phyloP scores from a whole-genome alignment of 2,797 vertebrate genomes.

The Urocyon cinereoargenteus region DNA sequence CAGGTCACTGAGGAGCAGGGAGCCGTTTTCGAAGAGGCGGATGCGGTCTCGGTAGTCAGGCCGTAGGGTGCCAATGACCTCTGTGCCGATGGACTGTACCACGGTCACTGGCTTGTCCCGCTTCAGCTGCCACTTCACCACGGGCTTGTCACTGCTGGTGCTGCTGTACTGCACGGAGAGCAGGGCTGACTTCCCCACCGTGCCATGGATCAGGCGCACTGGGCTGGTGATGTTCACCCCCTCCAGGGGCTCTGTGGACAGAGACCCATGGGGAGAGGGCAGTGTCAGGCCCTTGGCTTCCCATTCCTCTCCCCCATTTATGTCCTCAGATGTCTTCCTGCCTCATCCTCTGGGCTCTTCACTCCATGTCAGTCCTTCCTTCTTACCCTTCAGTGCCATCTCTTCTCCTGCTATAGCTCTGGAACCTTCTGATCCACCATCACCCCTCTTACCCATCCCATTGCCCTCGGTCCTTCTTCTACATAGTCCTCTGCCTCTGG shows the following conservation, averaged over 20 bases:
- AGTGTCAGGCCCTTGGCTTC: conserved; percentile 8
- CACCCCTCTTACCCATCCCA: neutral
- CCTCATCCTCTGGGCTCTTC: neutral
- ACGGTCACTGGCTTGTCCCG: conserved; percentile 95
- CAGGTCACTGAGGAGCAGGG: conserved; percentile 94
- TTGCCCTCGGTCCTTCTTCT: neutral
- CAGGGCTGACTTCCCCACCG: conserved; percentile 93
- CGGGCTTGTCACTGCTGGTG: conserved; percentile 94
- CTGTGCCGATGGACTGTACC: conserved; percentile 96
- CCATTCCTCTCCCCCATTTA: neutral
- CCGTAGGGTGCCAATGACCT: conserved; percentile 96
- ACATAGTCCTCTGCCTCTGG: neutral
- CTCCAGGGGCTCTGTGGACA: conserved; percentile 89
- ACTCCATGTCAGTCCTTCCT: neutral
- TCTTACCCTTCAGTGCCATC: neutral
- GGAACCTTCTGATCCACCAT: neutral
- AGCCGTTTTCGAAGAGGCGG: conserved; percentile 95
- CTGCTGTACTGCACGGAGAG: conserved; percentile 97
- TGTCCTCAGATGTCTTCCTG: neutral
- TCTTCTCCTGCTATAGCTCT: neutral
- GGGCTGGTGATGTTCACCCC: conserved; percentile 97
- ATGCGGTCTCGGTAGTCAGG: conserved; percentile 95
- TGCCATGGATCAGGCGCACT: conserved; percentile 92
- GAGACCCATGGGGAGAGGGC: conserved; percentile 16
- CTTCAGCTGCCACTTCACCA: conserved; percentile 98